Evolutionary conservation across 2,888 invertebrate species (phyloP).

Genomic region (Oligia strigilis): DNA sequence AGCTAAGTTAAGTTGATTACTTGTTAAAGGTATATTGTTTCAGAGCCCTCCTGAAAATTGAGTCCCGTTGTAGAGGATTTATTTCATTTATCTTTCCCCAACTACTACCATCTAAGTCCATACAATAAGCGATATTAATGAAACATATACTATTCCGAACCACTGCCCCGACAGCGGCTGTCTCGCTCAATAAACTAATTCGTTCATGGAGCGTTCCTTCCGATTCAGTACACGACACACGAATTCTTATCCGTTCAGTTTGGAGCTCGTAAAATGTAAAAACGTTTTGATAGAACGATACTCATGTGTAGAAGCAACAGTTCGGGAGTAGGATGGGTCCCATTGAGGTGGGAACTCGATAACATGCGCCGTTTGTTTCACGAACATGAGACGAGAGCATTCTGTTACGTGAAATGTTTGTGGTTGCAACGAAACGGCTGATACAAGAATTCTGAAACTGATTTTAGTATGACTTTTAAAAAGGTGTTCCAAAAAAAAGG

Average conservation of each 20-base stretch:
- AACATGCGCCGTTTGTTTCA: conserved; percentile 63
- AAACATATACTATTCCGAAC: conserved; percentile 57
- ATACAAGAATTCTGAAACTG: background rate
- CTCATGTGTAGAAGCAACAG: conserved; percentile 60
- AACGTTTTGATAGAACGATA: conserved; percentile 58
- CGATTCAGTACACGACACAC: conserved; percentile 53
- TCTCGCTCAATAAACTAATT: conserved; percentile 69
- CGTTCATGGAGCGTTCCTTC: conserved; percentile 59
- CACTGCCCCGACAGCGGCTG: conserved; percentile 49
- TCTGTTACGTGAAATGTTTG: conserved; percentile 31
- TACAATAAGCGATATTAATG: conserved; percentile 41
- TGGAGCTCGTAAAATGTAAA: conserved; percentile 60
- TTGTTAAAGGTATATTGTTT: conserved; percentile 32
- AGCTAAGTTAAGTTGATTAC: conserved; percentile 47
- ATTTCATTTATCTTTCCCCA: conserved; percentile 11
- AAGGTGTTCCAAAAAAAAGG: too few relatives aligned
- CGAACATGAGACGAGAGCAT: conserved; percentile 49
- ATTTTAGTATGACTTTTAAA: background rate
- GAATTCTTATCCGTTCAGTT: conserved; percentile 54
- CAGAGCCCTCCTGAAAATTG: background rate
- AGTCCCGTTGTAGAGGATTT: background rate
- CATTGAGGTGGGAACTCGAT: conserved; percentile 64
- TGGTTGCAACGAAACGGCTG: conserved; percentile 14
- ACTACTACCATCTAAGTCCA: background rate
- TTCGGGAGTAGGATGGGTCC: conserved; percentile 50